Evolutionary conservation across 2,797 vertebrate genomes (phyloP).

Genomic region (Echeneis naucrates): DNA sequence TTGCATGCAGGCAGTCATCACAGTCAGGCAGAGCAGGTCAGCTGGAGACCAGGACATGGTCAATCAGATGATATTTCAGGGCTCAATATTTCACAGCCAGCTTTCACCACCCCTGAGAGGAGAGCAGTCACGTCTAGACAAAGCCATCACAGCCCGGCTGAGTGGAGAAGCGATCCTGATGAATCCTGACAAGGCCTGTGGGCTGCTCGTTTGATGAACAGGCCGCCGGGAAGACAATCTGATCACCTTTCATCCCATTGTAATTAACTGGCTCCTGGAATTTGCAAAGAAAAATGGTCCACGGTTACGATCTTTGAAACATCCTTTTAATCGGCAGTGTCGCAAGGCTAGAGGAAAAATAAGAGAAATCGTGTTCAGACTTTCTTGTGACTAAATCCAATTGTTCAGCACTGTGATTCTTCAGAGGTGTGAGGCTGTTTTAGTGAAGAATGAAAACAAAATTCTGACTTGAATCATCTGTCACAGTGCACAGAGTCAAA

Average conservation of each 20-base stretch:
- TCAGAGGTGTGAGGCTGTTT: slow-evolving; percentile 22
- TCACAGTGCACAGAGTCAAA: slow-evolving; percentile 54
- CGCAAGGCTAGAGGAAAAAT: slow-evolving; percentile 20
- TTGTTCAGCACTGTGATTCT: slow-evolving; percentile 27
- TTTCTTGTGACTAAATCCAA: slow-evolving; percentile 9
- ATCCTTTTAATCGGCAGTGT: slow-evolving; percentile 22
- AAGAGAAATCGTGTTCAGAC: slow-evolving; percentile 25
- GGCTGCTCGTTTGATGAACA: slow-evolving; percentile 61
- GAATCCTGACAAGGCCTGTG: slow-evolving; percentile 64
- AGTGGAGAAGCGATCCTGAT: slow-evolving; percentile 61
- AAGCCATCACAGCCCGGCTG: slow-evolving; percentile 53
- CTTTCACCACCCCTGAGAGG: slow-evolving; percentile 30
- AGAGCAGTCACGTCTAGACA: slow-evolving; percentile 58
- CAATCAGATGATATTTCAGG: slow-evolving; percentile 52
- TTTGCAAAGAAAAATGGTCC: slow-evolving; percentile 43
- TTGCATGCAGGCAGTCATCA: slow-evolving; percentile 26
- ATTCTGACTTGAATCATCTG: slow-evolving; percentile 68
- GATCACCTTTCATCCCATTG: slow-evolving; percentile 67
- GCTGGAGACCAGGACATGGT: slow-evolving; percentile 53
- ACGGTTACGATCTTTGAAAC: slow-evolving; percentile 34
- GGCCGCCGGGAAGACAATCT: slow-evolving; percentile 48
- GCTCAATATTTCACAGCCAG: slow-evolving; percentile 60
- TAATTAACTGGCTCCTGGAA: slow-evolving; percentile 54
- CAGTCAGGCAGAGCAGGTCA: slow-evolving; percentile 28
- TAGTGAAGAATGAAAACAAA: slow-evolving; percentile 36